These are phyloP conservation scores for Sminthurinus signatus DNA, from an alignment of 1,140 invertebrate genomes.

Conservation along the genomic window DNA sequence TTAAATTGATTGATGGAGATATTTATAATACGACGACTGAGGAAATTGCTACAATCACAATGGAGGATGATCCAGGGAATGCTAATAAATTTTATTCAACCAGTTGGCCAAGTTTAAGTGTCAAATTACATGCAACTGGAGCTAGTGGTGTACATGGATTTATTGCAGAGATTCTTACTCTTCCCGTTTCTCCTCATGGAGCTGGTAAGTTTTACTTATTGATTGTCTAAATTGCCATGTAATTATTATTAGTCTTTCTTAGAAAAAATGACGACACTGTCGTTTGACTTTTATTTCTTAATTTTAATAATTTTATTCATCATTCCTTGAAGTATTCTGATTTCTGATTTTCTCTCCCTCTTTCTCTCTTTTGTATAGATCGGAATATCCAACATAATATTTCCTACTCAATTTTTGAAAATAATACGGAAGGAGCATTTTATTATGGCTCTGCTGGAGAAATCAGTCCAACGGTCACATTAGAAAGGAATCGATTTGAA, in stretches of 20 bases:
- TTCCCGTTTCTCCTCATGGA: constrained; percentile 84
- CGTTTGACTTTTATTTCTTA: no score
- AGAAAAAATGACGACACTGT: no score
- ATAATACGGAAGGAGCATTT: constrained; percentile 83
- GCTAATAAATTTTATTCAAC: constrained; percentile 68
- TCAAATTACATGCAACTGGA: constrained; percentile 89
- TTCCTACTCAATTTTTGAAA: constrained; percentile 69
- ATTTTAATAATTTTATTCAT: no score
- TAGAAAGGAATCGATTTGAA: constrained; percentile 79
- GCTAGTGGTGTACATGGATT: constrained; percentile 91
- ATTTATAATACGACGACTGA: constrained; percentile 77
- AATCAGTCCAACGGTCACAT: constrained; percentile 83
- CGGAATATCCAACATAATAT: constrained; percentile 87
- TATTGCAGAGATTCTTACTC: constrained; percentile 90
- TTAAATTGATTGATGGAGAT: constrained; percentile 86
- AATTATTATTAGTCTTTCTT: no score
- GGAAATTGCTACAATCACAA: constrained; percentile 62
- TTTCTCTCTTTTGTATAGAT: constrained; percentile 55
- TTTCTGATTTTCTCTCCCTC: no score
- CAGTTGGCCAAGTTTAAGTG: constrained; percentile 69
- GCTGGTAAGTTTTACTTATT: constrained; percentile 60
- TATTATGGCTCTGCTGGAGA: constrained; percentile 86
- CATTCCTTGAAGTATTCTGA: no score
- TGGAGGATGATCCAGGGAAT: constrained; percentile 58
- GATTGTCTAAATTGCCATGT: no score